Conservation (phyloP, 2,888 invertebrate genomes). For the Ashinkailepas kermadecensis region DNA sequence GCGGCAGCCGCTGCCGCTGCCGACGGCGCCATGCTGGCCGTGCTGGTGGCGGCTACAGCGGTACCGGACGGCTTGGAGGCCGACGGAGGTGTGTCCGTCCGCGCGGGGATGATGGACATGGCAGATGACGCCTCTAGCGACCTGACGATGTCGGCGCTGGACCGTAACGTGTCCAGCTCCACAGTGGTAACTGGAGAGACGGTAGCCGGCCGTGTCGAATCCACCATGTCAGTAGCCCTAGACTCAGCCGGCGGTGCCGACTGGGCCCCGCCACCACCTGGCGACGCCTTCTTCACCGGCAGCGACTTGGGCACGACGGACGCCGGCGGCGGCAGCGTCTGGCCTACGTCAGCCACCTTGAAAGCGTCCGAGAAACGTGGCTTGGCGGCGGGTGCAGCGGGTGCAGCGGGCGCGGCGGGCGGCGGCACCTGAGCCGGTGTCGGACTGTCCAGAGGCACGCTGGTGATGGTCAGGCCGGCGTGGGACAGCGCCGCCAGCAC, state of each 20-base stretch:
- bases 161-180: no score
- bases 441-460: background rate
- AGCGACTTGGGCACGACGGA: background rate
- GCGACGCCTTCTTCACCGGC: background rate
- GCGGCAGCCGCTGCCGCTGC: background rate
- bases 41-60: background rate
- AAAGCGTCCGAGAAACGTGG: conserved; percentile 7
- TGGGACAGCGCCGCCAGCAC: conserved; percentile 6
- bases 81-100: background rate
- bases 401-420: background rate
- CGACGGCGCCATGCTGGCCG: background rate
- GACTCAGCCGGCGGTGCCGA: no score
- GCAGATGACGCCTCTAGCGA: no score
- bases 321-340: background rate
- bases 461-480: conserved; percentile 15
- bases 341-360: background rate
- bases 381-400: background rate
- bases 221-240: no score
- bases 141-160: no score
- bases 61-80: background rate
- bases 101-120: no score
- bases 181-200: no score
- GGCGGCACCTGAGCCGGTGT: background rate
- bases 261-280: no score
- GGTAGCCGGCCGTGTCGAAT: no score